Evolutionary conservation across 2,888 invertebrate species (phyloP).

Genomic region (Eristalinus aeneus): DNA sequence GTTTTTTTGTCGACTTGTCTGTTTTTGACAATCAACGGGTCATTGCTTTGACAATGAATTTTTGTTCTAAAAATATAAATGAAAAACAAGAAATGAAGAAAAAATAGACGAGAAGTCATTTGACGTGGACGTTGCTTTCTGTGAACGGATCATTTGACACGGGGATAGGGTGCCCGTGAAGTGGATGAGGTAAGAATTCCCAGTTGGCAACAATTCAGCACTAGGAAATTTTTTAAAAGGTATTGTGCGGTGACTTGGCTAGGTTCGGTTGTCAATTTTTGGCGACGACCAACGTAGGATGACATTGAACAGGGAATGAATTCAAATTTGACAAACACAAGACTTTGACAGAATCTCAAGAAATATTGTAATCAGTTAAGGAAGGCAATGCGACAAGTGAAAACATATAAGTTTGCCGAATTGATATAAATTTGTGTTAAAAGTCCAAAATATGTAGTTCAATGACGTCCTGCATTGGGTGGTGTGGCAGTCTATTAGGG

Average conservation of each 20-base stretch:
- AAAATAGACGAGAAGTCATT: not conserved
- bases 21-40: slow-evolving; percentile 10
- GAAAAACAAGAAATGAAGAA: not conserved
- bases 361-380: too few species aligned
- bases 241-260: not conserved
- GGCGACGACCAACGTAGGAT: too few species aligned
- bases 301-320: too few species aligned
- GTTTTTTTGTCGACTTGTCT: not conserved
- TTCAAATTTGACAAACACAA: too few species aligned
- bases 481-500: too few species aligned
- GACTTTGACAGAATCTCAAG: too few species aligned
- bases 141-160: not conserved
- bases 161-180: not conserved
- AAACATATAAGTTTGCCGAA: too few species aligned
- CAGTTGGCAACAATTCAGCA: not conserved
- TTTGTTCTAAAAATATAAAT: slow-evolving; percentile 19
- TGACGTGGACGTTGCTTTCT: not conserved
- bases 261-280: too few species aligned
- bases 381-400: too few species aligned
- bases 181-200: not conserved
- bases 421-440: too few species aligned
- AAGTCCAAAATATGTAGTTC: too few species aligned
- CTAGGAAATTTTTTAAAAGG: not conserved
- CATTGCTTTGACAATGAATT: slow-evolving; percentile 45
- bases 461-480: too few species aligned